phyloP scores from a whole-genome alignment of 2,113 vertebrate species.

The Toxostoma redivivum region DNA sequence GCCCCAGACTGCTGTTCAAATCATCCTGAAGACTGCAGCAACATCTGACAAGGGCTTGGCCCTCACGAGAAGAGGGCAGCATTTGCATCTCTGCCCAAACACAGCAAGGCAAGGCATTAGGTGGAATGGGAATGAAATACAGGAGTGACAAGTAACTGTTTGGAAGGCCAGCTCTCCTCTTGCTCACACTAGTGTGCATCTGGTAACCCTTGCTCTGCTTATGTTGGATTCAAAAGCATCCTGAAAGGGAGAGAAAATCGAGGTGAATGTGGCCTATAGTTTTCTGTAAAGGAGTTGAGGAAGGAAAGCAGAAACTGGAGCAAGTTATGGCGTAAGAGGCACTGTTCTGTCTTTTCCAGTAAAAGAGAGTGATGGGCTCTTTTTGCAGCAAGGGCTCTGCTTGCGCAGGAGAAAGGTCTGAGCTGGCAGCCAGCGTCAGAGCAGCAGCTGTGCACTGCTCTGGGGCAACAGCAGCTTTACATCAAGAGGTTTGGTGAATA shows the following conservation, averaged over 20 bases:
- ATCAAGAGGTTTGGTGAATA: not conserved
- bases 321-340: not conserved
- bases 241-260: not conserved
- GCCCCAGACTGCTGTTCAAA: not conserved
- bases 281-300: not conserved
- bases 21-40: not conserved
- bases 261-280: not conserved
- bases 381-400: not conserved
- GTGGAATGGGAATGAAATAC: not conserved
- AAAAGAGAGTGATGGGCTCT: not conserved
- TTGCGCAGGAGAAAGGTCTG: not conserved
- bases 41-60: not conserved
- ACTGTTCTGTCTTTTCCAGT: not conserved
- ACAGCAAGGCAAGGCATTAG: not conserved
- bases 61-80: not conserved
- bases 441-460: not conserved
- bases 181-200: rapidly evolving
- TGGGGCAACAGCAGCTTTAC: not conserved
- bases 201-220: not conserved
- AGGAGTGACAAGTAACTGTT: not conserved
- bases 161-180: not conserved
- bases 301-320: not conserved
- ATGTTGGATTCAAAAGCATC: not conserved
- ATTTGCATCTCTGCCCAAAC: not conserved
- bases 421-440: not conserved